phyloP scores from a whole-genome alignment of 2,888 invertebrate species.

The Lamellibrachia satsuma region DNA sequence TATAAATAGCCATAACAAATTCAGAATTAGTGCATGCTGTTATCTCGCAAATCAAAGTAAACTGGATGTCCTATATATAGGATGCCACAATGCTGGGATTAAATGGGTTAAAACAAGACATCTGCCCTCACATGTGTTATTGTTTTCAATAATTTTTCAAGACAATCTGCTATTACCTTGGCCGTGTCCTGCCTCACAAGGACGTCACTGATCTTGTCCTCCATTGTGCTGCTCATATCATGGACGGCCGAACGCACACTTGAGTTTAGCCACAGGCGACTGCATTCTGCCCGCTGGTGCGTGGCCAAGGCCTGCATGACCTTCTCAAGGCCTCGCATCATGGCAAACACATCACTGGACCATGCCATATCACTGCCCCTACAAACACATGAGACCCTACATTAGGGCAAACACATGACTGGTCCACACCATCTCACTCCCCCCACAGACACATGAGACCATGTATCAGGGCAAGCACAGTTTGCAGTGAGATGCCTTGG shows the following conservation, averaged over 20 bases:
- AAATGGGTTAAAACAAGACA: no score
- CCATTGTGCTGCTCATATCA: conserved; percentile 42
- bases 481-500: neutral
- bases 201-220: conserved; percentile 45
- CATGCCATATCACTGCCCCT: conserved; percentile 45
- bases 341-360: conserved; percentile 52
- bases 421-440: neutral
- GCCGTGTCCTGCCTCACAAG: conserved; percentile 30
- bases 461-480: neutral
- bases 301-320: conserved; percentile 51
- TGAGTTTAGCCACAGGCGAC: conserved; percentile 56
- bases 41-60: no score
- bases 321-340: conserved; percentile 54
- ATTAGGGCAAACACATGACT: neutral
- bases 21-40: no score
- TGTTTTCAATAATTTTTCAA: no score
- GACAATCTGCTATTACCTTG: neutral
- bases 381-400: neutral
- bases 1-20: no score
- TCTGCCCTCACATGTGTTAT: no score
- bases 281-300: conserved; percentile 50
- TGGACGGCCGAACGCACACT: conserved; percentile 49
- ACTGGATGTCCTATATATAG: no score
- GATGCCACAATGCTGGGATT: no score
- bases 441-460: neutral